Evolutionary conservation across 2,113 vertebrate species (phyloP), one percentile per base, ranked within the genome.

Genomic region (Macquaria australasica): DNA sequence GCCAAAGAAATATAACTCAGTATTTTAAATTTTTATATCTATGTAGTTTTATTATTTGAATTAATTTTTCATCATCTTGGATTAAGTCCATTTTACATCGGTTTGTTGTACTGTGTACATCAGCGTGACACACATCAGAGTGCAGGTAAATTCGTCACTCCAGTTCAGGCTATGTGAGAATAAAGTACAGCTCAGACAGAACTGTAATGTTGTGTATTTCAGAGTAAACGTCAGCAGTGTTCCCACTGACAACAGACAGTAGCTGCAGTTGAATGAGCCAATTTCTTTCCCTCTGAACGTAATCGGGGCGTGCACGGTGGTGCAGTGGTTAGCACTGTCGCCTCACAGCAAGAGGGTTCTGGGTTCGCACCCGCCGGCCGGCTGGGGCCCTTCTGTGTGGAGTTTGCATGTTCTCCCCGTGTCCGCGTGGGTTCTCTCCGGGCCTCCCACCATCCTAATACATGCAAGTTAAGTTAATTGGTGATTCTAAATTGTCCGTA

Each of bases 261-360:
- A 84, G 84, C 87, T 91, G 89, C 82, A 87, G 39, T 79, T 72
- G 84, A 53, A 82, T 16, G 72, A 50, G 77, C 45, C 64, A 23
- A 34, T 76, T 73, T 63, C 3, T 71, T 56, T 73, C 23, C 25
- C 64, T 56, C 28, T 31, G 20, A 72, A 45, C 62, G 55, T 56
- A 43, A 66, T 28, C 62, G 34, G n/a, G n/a, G n/a, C n/a, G n/a
- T n/a, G n/a, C n/a, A n/a, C n/a, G n/a, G n/a, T n/a, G n/a, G n/a
- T n/a, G n/a, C n/a, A n/a, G n/a, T n/a, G n/a, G n/a, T n/a, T n/a
- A n/a, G n/a, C n/a, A n/a, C n/a, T n/a, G n/a, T n/a, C n/a, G n/a
- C n/a, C n/a, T n/a, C n/a, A n/a, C n/a, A n/a, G n/a, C n/a, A n/a
- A n/a, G n/a, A n/a, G n/a, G n/a, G n/a, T n/a, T n/a, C n/a, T n/a